Percentiles rank a stretch among this genome's conserved stretches.
phyloP scores from a whole-genome alignment of 2,113 vertebrate genomes.

The Oceanodroma tethys region DNA sequence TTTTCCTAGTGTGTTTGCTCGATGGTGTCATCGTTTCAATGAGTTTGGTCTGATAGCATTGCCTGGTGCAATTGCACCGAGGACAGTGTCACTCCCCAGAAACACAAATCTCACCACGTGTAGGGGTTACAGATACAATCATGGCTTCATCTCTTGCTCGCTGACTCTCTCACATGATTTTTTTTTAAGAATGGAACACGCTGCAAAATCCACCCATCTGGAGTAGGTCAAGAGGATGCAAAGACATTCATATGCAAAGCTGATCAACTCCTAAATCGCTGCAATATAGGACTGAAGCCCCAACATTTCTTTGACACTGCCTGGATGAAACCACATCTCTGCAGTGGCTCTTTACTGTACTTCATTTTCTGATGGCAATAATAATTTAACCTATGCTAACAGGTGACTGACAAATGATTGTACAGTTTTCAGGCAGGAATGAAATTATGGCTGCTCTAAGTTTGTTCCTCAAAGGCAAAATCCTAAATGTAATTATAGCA shows the following conservation, averaged over 20 bases:
- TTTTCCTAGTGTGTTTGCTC: neutral
- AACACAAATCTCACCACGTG: accelerated
- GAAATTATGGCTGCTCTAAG: neutral
- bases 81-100: neutral
- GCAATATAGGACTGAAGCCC: neutral
- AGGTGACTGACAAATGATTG: neutral
- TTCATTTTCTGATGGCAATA: neutral
- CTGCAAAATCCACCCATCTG: neutral
- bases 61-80: neutral
- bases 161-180: neutral
- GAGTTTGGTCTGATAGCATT: no score
- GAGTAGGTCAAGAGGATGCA: neutral
- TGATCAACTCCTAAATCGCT: neutral
- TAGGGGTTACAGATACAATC: neutral
- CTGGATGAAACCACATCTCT: neutral
- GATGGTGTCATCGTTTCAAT: neutral
- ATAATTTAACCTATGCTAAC: neutral
- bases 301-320: neutral
- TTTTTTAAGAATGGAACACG: neutral
- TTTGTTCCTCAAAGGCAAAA: neutral
- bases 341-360: neutral
- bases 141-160: neutral
- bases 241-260: neutral
- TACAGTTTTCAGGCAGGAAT: neutral
- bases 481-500: neutral